These are phyloP conservation scores for Drymodes brunneopygia DNA, from an alignment of 2,113 vertebrate genomes.

Conservation along the genomic window DNA sequence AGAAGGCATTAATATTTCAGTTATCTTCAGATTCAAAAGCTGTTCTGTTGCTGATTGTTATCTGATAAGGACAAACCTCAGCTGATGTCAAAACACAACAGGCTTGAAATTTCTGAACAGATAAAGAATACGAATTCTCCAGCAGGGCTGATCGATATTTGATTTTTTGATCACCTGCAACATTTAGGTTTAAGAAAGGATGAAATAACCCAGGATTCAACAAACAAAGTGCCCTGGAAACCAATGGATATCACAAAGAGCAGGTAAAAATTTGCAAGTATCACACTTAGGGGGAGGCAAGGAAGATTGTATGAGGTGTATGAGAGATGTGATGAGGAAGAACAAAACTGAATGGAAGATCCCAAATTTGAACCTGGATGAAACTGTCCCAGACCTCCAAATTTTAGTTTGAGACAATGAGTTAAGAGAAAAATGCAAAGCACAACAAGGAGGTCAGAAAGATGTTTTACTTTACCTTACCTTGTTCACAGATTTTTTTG, in stretches of 20 bases:
- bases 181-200: not conserved
- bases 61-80: not conserved
- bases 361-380: not conserved
- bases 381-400: not conserved
- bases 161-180: not conserved
- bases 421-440: not conserved
- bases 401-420: not conserved
- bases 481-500: conserved; percentile 94
- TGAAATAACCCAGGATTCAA: not conserved
- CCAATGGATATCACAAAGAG: fast-evolving
- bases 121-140: not conserved
- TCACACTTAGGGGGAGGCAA: not conserved
- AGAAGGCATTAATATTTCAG: not conserved
- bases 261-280: not conserved
- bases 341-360: not conserved
- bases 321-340: not conserved
- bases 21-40: not conserved
- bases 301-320: not conserved
- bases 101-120: not conserved
- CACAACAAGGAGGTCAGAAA: not conserved
- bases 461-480: conserved; percentile 65
- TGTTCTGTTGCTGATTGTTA: not conserved
- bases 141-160: not conserved
- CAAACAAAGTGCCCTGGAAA: not conserved
- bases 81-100: not conserved